Evolutionary conservation across 2,113 vertebrate species (phyloP), one percentile per base, ranked within the genome.

Genomic region (Indicator indicator): DNA sequence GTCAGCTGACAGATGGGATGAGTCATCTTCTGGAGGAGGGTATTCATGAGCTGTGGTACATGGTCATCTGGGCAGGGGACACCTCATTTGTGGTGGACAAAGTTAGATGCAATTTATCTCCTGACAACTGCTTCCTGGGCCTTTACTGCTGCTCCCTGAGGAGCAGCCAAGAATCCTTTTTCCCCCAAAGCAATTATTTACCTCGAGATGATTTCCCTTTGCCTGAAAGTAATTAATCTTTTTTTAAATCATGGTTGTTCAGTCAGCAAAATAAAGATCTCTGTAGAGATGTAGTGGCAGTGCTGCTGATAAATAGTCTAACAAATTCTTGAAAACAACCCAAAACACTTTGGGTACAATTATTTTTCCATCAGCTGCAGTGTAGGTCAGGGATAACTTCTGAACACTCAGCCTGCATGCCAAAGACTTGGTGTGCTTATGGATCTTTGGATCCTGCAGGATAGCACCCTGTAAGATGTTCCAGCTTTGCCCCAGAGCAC

Each of bases 1-100:
- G 73, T 74, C 80, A 83, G 32, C 77, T 92, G 95, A 81, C 86
- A 40, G 74, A 19, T 42, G 91, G 60, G 33, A 38, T 78, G 67
- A 82, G 62, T 78, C 87, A 75, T 13, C 62, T 38, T 77, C 74
- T 69, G 87, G 74, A 73, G 90, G 82, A 75, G 62, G 11, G 6
- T 21, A 77, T 12, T 89, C 68, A 13, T 56, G 42, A 91, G 62
- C 42, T 18, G 24, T 1, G 2, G 38, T 17, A 10, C 18, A 1
- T 21, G 56, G 59, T 17, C 28, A 0, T 46, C 24, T 21, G 69
- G 80, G 46, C 59, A 42, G 19, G 46, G 17, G 24, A 62, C 40
- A 38, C 62, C 63, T 28, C 7, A 52, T 78, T 94, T 69, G 83
- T 16, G 89, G 26, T 16, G 56, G 60, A 24, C 78, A 27, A 44